A percentile compares a stretch with the other conserved stretches of the same genome.
Evolutionary conservation across 1,140 invertebrate species (phyloP).

Genomic region (Thaumetopoea pityocampa): DNA sequence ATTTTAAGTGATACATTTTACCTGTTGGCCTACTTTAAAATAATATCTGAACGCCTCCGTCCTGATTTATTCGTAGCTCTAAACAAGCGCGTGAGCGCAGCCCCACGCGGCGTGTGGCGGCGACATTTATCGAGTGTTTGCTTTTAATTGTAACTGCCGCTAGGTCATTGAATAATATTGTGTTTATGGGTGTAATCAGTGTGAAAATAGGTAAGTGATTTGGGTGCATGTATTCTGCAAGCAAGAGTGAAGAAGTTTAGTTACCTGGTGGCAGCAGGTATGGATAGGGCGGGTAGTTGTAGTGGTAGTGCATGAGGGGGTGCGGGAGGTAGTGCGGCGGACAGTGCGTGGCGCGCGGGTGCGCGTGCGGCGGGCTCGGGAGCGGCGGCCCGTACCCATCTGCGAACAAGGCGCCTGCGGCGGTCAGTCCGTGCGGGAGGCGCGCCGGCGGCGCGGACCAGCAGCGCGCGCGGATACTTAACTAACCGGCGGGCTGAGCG

Average conservation of each 20-base stretch:
- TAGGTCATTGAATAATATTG: too few species aligned
- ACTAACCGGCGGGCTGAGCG: slow-evolving; percentile 79
- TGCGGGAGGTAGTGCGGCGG: slow-evolving; percentile 69
- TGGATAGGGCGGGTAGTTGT: slow-evolving; percentile 69
- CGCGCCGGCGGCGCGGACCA: slow-evolving; percentile 61
- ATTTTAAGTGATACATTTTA: too few species aligned
- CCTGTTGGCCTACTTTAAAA: too few species aligned
- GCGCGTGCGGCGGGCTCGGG: slow-evolving; percentile 54
- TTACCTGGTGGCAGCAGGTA: slow-evolving; percentile 72
- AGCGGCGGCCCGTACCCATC: slow-evolving; percentile 69
- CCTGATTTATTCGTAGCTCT: too few species aligned
- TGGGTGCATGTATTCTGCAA: slow-evolving; percentile 7
- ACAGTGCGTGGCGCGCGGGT: slow-evolving; percentile 66
- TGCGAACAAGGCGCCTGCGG: slow-evolving; percentile 62
- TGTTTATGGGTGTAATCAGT: not conserved
- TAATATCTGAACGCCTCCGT: too few species aligned
- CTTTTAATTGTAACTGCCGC: too few species aligned
- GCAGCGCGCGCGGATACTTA: slow-evolving; percentile 74
- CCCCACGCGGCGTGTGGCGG: too few species aligned
- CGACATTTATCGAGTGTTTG: too few species aligned
- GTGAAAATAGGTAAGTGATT: not conserved
- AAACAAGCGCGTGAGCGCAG: too few species aligned
- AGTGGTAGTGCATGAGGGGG: slow-evolving; percentile 71
- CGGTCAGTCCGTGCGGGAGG: slow-evolving; percentile 40
- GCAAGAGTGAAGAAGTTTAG: slow-evolving; percentile 18